Evolutionary conservation across 2,113 vertebrate genomes (phyloP).

Genomic region (Marmota flaviventris): DNA sequence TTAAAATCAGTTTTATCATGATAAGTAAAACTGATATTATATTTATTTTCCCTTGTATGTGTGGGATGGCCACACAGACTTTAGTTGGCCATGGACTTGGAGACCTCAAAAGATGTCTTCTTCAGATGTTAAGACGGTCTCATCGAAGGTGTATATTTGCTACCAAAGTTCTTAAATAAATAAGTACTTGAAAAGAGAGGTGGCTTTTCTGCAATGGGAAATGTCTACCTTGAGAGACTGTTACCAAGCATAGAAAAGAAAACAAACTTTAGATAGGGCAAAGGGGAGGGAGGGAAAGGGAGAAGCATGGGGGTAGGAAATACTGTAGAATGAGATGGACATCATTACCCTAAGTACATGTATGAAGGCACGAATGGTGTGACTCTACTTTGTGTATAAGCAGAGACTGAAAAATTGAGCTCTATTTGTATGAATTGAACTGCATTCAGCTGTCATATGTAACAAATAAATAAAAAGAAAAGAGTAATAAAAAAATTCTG

Average conservation of each 20-base stretch:
- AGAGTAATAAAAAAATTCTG: background rate
- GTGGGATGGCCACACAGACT: background rate
- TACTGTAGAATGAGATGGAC: too few relatives aligned
- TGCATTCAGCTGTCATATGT: too few relatives aligned
- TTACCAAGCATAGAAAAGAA: background rate
- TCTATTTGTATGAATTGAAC: too few relatives aligned
- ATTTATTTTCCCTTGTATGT: background rate
- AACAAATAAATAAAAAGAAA: too few relatives aligned
- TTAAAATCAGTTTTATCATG: background rate
- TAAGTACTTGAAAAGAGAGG: background rate
- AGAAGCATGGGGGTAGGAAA: too few relatives aligned
- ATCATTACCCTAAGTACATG: too few relatives aligned
- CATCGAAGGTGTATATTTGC: background rate
- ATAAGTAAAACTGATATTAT: background rate
- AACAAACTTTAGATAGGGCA: too few relatives aligned
- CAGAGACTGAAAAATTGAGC: too few relatives aligned
- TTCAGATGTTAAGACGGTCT: background rate
- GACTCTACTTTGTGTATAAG: too few relatives aligned
- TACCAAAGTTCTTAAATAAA: background rate
- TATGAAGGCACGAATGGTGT: too few relatives aligned
- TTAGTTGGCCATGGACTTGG: background rate
- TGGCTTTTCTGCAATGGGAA: background rate
- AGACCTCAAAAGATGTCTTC: background rate
- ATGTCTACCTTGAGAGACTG: background rate
- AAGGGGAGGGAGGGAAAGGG: too few relatives aligned